These are phyloP conservation scores for Psilopsiagon aymara DNA, from an alignment of 2,113 vertebrate genomes.

Conservation along the genomic window DNA sequence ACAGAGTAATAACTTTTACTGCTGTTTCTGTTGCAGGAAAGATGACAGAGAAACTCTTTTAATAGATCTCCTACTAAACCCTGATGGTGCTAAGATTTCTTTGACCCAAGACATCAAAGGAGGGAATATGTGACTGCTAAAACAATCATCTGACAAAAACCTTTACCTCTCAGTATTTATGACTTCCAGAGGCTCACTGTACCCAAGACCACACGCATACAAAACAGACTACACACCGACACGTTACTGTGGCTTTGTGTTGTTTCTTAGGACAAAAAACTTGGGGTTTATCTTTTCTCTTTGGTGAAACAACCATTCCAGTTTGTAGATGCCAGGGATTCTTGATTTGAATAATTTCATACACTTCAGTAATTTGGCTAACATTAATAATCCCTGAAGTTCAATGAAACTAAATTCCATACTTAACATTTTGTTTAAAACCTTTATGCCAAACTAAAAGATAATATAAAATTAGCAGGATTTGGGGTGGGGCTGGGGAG, in stretches of 20 bases:
- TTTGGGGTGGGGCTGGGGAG: neutral
- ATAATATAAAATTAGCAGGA: neutral
- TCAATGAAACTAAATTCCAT: neutral
- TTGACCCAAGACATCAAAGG: constrained; percentile 74
- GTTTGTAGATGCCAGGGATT: neutral
- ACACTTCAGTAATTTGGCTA: neutral
- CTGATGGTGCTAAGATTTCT: constrained; percentile 55
- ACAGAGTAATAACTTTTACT: constrained; percentile 57
- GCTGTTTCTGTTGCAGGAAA: constrained; percentile 77
- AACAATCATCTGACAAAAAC: constrained; percentile 52
- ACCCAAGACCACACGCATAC: neutral
- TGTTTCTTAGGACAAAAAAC: neutral
- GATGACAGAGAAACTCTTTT: constrained; percentile 70
- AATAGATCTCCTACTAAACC: constrained; percentile 54
- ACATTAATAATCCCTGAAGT: neutral
- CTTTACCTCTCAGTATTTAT: constrained; percentile 4
- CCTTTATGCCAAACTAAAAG: neutral
- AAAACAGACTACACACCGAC: neutral
- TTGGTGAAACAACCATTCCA: neutral
- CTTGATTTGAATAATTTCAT: neutral
- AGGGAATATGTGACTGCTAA: constrained; percentile 57
- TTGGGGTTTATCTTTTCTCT: neutral
- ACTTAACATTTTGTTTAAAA: neutral
- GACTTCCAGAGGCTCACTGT: constrained; percentile 13
- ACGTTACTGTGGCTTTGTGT: neutral